Base-by-base conservation (phyloP, 2,888 invertebrate species). In the Choreutis nemorana region DNA sequence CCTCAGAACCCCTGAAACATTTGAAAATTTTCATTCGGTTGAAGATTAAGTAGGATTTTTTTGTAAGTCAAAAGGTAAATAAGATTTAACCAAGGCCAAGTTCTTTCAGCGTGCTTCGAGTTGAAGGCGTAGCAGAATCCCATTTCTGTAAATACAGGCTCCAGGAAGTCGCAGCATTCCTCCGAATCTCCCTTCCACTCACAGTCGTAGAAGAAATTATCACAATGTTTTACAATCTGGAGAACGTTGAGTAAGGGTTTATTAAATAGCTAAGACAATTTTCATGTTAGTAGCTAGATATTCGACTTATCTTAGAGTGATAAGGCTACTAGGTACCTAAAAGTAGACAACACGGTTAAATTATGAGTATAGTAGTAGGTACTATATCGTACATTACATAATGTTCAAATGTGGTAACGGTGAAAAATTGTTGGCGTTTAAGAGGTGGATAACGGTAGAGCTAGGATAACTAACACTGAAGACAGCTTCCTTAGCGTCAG, bases 121-220 rank as follows among this genome's bases (percentile, higher is more conserved):
- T 90, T 90, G 49, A 89, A 90, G 7, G 85, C 81, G 48, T 85
- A 89, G 49, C 90, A 90, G 47, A 86, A 86, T 2, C 90, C 90
- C 58, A 83, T 83, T 57, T 90, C 90, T 1, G 89, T 89, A 42
- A 87, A 87, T n/a, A 87, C 81, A 0, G 87, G 86, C 31, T 81
- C 72, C 28, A 90, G 83, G 32, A 83, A 68, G 10, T 82, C 77
- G 46, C 89, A 88, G 47, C 90, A 89, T 36, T 81, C 75, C 33
- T 85, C 81, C 0, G 75, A 63, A 42, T 84, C 83, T n/a, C 83
- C 84, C 46, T 88, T 87, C 75, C 85, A 89, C 42, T 81, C 80
- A 49, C 90, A 90, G 14, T 80, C 77, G 18, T 71, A 64, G 31
- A 88, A 80, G 20, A 85, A 52, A 6, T 81, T 73, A 39, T 87